These are phyloP conservation scores for Pyrrhia umbra DNA, from an alignment of 2,888 invertebrate genomes.

Conservation along the genomic window DNA sequence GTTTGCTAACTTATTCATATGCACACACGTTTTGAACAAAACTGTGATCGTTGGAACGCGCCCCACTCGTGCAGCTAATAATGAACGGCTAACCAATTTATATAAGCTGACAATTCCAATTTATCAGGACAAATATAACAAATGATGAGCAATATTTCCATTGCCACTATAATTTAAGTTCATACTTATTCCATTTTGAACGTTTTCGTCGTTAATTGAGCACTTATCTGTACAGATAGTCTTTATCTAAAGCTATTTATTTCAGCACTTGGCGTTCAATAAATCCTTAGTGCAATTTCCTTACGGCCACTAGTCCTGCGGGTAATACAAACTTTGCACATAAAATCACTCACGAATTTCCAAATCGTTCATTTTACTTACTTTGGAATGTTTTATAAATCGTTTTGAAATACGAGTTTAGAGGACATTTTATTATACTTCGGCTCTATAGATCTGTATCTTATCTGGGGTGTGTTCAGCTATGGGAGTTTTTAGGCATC, in stretches of 20 bases:
- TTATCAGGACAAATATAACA: slow-evolving; percentile 1
- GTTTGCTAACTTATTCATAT: neutral
- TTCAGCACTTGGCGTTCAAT: slow-evolving; percentile 52
- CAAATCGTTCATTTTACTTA: slow-evolving; percentile 38
- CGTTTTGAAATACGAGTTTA: slow-evolving; percentile 26
- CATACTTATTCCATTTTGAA: slow-evolving; percentile 39
- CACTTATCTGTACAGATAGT: slow-evolving; percentile 39
- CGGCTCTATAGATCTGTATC: neutral
- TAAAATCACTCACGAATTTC: slow-evolving; percentile 52
- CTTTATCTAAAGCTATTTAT: slow-evolving; percentile 54
- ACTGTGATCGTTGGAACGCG: neutral
- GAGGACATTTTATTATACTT: neutral
- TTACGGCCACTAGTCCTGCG: slow-evolving; percentile 29
- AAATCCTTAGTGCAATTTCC: slow-evolving; percentile 54
- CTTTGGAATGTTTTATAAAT: slow-evolving; percentile 35
- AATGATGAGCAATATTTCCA: slow-evolving; percentile 29
- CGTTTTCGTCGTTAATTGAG: slow-evolving; percentile 45
- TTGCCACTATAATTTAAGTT: slow-evolving; percentile 43
- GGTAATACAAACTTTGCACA: slow-evolving; percentile 54
- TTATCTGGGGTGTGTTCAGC: neutral
- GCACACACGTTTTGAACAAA: neutral
- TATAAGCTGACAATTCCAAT: slow-evolving; percentile 2
- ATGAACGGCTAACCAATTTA: slow-evolving; percentile 17
- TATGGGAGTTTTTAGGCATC: neutral
- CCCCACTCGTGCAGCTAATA: slow-evolving; percentile 9